Evolutionary conservation across 2,888 invertebrate species (phyloP).

Genomic region (Achlya flavicornis): DNA sequence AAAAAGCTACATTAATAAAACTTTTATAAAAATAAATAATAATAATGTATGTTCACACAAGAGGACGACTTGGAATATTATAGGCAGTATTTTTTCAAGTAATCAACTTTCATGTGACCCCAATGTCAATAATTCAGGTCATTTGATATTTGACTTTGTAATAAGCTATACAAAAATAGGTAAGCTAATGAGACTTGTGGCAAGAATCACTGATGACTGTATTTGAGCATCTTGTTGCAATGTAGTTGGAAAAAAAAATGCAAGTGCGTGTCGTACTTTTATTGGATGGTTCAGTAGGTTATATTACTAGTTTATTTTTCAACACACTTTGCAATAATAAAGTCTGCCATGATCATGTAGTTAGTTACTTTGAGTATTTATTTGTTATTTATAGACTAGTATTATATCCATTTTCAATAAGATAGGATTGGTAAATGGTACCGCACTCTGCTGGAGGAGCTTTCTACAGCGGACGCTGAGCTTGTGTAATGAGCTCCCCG

Average conservation of each 20-base stretch:
- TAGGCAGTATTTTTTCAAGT: not conserved
- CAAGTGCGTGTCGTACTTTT: not conserved
- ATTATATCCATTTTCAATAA: too few species aligned
- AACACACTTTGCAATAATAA: too few species aligned
- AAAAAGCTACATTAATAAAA: too few species aligned
- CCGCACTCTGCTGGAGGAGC: too few species aligned
- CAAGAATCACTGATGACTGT: constrained; percentile 4
- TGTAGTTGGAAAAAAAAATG: not conserved
- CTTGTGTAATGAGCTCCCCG: too few species aligned
- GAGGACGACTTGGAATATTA: not conserved
- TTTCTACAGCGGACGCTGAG: too few species aligned
- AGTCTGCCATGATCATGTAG: too few species aligned
- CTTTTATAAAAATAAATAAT: too few species aligned
- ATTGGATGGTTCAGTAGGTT: not conserved
- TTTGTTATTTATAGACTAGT: too few species aligned
- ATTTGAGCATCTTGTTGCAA: constrained; percentile 6
- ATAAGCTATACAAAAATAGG: not conserved
- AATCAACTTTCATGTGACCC: constrained; percentile 3
- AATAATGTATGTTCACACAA: too few species aligned
- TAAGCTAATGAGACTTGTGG: not conserved
- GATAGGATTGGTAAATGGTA: too few species aligned
- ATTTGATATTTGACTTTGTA: constrained; percentile 7
- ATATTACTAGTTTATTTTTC: not conserved
- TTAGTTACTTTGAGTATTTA: too few species aligned
- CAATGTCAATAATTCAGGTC: constrained; percentile 1